Evolutionary conservation across 2,888 invertebrate species (phyloP).

Genomic region (Syrista parreyssii): DNA sequence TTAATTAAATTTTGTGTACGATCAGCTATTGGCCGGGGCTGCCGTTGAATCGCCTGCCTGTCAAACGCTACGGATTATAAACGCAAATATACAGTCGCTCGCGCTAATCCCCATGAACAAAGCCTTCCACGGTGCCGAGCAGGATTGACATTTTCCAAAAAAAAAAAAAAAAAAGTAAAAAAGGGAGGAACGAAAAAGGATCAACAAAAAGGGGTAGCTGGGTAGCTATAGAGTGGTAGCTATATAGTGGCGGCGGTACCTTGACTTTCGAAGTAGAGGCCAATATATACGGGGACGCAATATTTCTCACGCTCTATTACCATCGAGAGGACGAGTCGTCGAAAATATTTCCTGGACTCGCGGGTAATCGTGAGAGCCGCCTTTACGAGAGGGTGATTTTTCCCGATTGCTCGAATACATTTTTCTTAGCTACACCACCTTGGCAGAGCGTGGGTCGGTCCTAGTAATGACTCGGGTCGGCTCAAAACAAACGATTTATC

Average conservation of each 20-base stretch:
- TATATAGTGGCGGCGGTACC: neutral
- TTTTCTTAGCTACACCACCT: constrained; percentile 17
- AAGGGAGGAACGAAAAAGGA: neutral
- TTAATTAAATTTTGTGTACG: constrained; percentile 1
- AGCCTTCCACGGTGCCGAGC: neutral
- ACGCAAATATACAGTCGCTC: constrained; percentile 1
- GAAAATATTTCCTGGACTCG: neutral
- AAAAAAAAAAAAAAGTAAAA: neutral
- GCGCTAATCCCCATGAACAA: neutral
- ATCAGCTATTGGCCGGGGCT: neutral
- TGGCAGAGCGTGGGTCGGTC: constrained; percentile 1
- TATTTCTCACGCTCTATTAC: neutral
- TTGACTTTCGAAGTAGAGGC: neutral
- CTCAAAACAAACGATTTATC: constrained; percentile 62
- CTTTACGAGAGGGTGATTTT: neutral
- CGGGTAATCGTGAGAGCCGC: neutral
- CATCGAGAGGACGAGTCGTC: neutral
- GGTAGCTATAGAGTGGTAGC: neutral
- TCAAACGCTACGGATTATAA: constrained; percentile 19
- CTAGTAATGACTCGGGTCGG: constrained; percentile 27
- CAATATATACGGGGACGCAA: neutral
- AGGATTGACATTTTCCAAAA: neutral
- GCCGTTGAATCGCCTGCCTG: constrained; percentile 17
- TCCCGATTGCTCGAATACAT: constrained; percentile 1
- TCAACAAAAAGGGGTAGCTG: neutral